A percentile compares a stretch with the other conserved stretches of the same genome.
phyloP scores from a whole-genome alignment of 1,140 invertebrate genomes.

The Macrobrachium nipponense region DNA sequence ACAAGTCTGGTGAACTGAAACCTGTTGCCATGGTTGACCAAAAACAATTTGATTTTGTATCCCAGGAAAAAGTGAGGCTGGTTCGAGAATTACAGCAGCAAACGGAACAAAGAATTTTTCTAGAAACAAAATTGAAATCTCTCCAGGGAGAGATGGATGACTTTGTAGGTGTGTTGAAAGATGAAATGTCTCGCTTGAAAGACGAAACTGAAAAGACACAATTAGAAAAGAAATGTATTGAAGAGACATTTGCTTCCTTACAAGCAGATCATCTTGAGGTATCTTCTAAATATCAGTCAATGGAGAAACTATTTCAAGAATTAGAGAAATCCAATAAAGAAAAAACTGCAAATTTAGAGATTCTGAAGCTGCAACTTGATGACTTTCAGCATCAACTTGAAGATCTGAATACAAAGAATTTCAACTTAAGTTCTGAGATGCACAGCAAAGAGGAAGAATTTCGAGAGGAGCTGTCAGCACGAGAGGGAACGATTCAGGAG shows the following conservation, averaged over 20 bases:
- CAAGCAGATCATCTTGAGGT: conserved; percentile 47
- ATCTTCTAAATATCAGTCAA: conserved; percentile 62
- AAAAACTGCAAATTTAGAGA: conserved; percentile 66
- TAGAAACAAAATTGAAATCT: conserved; percentile 49
- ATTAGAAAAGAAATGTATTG: conserved; percentile 61
- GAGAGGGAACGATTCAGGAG: conserved; percentile 63
- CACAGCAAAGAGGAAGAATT: conserved; percentile 64
- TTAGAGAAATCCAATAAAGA: conserved; percentile 64
- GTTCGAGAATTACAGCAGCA: conserved; percentile 64
- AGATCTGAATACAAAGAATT: conserved; percentile 59
- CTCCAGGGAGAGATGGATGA: conserved; percentile 59
- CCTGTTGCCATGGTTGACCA: conserved; percentile 13
- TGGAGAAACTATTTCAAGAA: conserved; percentile 65
- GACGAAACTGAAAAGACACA: conserved; percentile 57
- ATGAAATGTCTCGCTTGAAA: conserved; percentile 62
- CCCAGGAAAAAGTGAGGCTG: conserved; percentile 27
- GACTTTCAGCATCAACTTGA: conserved; percentile 64
- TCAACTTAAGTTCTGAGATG: conserved; percentile 53
- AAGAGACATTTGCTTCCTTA: conserved; percentile 50
- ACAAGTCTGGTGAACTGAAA: conserved; percentile 47
- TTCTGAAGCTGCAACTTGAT: conserved; percentile 66
- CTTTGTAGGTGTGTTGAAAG: conserved; percentile 54
- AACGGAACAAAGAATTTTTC: conserved; percentile 53
- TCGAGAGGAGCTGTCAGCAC: conserved; percentile 64
- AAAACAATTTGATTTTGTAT: conserved; percentile 11